Conservation (phyloP, 37 sponge, comb jelly and placozoan genomes). For the Aplysina aerophoba region DNA sequence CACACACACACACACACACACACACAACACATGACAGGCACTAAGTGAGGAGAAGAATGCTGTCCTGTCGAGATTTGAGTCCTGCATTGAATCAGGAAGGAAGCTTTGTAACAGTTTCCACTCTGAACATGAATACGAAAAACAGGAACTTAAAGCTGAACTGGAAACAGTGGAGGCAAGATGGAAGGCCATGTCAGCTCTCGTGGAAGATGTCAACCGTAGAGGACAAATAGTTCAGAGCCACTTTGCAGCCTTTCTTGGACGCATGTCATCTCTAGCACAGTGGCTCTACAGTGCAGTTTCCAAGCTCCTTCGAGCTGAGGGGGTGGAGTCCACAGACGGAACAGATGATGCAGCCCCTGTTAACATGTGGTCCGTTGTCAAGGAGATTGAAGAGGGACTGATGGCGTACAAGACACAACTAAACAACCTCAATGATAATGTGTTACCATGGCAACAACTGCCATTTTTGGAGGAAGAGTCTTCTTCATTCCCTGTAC, state of each 20-base stretch:
- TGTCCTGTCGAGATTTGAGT: neutral
- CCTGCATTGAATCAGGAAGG: neutral
- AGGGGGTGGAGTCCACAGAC: neutral
- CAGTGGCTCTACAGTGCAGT: neutral
- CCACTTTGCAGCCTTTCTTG: neutral
- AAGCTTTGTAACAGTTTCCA: constrained; percentile 3
- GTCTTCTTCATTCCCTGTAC: neutral
- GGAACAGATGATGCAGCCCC: neutral
- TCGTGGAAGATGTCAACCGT: neutral
- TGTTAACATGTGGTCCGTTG: neutral
- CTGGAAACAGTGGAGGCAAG: neutral
- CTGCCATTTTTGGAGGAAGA: constrained; percentile 14
- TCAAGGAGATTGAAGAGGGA: constrained; percentile 5
- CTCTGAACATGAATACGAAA: neutral
- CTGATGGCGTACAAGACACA: neutral
- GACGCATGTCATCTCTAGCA: neutral
- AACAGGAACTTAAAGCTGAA: neutral
- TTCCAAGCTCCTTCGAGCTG: neutral
- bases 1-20: constrained; percentile 16
- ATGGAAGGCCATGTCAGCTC: neutral
- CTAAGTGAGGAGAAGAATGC: neutral
- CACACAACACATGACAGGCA: neutral
- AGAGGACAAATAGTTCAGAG: neutral
- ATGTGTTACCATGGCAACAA: constrained; percentile 8
- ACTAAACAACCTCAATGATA: neutral